A percentile compares a stretch with the other conserved stretches of the same genome.
These are phyloP conservation scores for Salvelinus alpinus DNA, from an alignment of 2,113 vertebrate genomes.

Conservation along the genomic window DNA sequence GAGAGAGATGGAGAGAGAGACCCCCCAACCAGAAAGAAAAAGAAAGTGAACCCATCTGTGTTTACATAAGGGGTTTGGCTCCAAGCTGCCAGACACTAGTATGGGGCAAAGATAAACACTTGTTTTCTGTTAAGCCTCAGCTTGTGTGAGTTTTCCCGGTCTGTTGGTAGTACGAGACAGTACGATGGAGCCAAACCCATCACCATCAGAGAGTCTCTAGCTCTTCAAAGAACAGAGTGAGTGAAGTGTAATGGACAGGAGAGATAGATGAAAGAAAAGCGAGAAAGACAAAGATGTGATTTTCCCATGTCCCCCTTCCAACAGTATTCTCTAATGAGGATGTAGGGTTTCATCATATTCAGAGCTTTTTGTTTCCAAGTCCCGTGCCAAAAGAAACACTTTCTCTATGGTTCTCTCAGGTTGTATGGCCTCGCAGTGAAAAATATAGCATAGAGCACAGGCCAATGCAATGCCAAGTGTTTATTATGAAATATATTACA, in stretches of 20 bases:
- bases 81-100: conserved; percentile 31
- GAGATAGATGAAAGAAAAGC: conserved; percentile 21
- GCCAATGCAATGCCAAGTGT: conserved; percentile 47
- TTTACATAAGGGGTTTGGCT: conserved; percentile 60
- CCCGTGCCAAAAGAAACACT: conserved; percentile 67
- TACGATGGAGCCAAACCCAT: conserved; percentile 23
- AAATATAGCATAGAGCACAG: conserved; percentile 36
- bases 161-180: conserved; percentile 27
- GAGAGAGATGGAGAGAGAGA: conserved; percentile 27
- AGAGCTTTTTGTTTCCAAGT: conserved; percentile 64
- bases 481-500: conserved; percentile 16
- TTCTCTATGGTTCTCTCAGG: conserved; percentile 41
- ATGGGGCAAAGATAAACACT: conserved; percentile 15
- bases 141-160: conserved; percentile 31
- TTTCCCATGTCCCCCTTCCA: conserved; percentile 52
- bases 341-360: conserved; percentile 53
- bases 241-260: conserved; percentile 38
- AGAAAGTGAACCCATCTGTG: conserved; percentile 40
- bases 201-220: conserved; percentile 11
- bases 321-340: conserved; percentile 52
- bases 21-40: conserved; percentile 40
- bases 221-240: conserved; percentile 44
- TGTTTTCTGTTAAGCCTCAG: conserved; percentile 16
- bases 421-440: conserved; percentile 41
- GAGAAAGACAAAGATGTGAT: conserved; percentile 32